Conservation (phyloP, 2,888 invertebrate species). For the Mimumesa dahlbomi region DNA sequence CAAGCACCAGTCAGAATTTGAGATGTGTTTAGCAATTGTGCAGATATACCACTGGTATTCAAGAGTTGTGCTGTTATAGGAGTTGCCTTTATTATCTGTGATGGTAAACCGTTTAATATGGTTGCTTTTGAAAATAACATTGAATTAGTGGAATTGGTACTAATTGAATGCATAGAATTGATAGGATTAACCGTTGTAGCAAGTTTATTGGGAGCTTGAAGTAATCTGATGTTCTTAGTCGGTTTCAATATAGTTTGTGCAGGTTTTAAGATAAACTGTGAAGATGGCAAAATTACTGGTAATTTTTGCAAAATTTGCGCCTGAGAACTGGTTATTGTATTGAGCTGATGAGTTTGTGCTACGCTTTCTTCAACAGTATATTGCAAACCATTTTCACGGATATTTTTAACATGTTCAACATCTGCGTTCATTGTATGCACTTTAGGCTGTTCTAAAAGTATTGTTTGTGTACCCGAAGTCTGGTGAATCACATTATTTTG, state of each 20-base stretch:
- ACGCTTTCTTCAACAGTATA: conserved; percentile 54
- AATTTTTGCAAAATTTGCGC: conserved; percentile 70
- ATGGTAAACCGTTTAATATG: conserved; percentile 65
- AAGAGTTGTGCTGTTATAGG: conserved; percentile 69
- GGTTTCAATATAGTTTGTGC: conserved; percentile 70
- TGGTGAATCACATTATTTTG: conserved; percentile 28
- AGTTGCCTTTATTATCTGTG: conserved; percentile 71
- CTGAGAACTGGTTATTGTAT: conserved; percentile 57
- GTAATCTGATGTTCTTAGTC: conserved; percentile 69
- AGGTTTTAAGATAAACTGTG: conserved; percentile 74
- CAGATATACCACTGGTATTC: conserved; percentile 62
- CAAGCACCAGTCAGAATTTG: conserved; percentile 62
- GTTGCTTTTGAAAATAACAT: conserved; percentile 72
- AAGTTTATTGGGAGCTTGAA: conserved; percentile 66
- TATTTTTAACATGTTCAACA: conserved; percentile 24
- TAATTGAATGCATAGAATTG: conserved; percentile 45
- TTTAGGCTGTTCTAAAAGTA: conserved; percentile 49
- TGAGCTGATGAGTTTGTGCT: conserved; percentile 50
- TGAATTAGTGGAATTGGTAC: conserved; percentile 63
- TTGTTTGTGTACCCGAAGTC: conserved; percentile 16
- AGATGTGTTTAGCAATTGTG: conserved; percentile 67
- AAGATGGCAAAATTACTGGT: conserved; percentile 70
- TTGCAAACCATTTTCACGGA: conserved; percentile 51
- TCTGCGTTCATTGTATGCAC: conserved; percentile 38
- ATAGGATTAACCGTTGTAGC: conserved; percentile 45